phyloP scores from a whole-genome alignment of 2,113 vertebrate genomes.

The Pelecanus crispus region DNA sequence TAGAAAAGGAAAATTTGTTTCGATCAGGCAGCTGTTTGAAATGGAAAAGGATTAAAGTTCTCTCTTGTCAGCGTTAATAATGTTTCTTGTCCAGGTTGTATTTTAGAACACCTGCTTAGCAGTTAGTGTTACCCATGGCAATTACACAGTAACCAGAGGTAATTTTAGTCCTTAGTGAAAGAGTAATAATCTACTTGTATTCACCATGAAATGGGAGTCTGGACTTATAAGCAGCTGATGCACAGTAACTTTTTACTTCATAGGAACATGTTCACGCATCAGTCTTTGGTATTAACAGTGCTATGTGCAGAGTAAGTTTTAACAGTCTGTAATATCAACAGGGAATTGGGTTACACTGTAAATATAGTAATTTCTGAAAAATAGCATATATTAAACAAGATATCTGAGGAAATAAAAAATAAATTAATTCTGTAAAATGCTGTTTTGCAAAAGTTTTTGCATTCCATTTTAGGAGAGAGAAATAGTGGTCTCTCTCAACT shows the following conservation, averaged over 20 bases:
- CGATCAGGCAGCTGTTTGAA: not conserved
- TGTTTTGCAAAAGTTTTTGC: not conserved
- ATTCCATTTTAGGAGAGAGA: slow-evolving; percentile 81
- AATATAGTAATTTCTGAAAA: not conserved
- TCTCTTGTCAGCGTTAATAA: not conserved
- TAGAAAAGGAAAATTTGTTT: not conserved
- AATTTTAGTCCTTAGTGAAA: not conserved
- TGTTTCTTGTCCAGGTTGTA: not conserved
- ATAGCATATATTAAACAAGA: not conserved
- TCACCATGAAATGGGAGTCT: not conserved
- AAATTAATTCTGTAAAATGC: not conserved
- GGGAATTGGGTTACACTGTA: not conserved
- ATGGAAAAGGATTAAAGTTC: not conserved
- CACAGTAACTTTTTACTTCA: not conserved
- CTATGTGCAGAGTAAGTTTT: not conserved
- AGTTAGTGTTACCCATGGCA: not conserved
- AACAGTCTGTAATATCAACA: not conserved
- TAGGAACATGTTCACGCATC: rapidly evolving
- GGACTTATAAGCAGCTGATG: not conserved
- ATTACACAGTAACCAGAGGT: not conserved
- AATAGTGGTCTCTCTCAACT: slow-evolving; percentile 91
- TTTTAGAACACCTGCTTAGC: not conserved
- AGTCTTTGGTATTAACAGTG: not conserved
- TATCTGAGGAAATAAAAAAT: not conserved
- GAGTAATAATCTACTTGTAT: not conserved